A percentile compares a stretch with the other conserved stretches of the same genome.
phyloP scores from a whole-genome alignment of 2,888 invertebrate species.

The Campoletis raptor region DNA sequence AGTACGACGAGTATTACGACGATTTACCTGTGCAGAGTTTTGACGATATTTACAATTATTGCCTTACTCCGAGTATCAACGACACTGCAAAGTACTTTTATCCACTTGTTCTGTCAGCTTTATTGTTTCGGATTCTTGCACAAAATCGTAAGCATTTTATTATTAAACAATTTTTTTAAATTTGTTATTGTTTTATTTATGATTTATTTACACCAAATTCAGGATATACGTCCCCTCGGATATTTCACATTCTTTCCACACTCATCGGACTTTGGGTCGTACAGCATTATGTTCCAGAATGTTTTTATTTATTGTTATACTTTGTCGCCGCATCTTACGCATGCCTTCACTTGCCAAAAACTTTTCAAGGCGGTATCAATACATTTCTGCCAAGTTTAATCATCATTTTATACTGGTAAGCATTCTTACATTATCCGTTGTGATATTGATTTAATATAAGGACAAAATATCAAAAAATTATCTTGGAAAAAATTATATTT shows the following conservation, averaged over 20 bases:
- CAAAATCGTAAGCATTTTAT: constrained; percentile 75
- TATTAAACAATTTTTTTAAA: background rate
- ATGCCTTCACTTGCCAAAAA: constrained; percentile 74
- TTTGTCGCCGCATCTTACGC: constrained; percentile 77
- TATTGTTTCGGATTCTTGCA: constrained; percentile 78
- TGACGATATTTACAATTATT: constrained; percentile 79
- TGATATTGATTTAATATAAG: background rate
- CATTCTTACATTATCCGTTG: background rate
- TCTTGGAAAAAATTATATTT: too few species aligned
- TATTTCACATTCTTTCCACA: constrained; percentile 76
- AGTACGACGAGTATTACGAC: constrained; percentile 80
- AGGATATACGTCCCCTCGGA: constrained; percentile 73
- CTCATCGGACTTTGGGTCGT: constrained; percentile 78
- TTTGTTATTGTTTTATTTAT: background rate
- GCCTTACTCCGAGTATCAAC: constrained; percentile 79
- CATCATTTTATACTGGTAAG: constrained; percentile 80
- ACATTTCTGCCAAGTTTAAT: constrained; percentile 80
- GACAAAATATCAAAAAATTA: too few species aligned
- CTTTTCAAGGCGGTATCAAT: constrained; percentile 72
- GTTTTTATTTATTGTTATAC: constrained; percentile 76
- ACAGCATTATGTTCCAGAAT: constrained; percentile 80
- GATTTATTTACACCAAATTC: constrained; percentile 16
- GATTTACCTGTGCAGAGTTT: constrained; percentile 76
- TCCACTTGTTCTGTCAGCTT: constrained; percentile 77
- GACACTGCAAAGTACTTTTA: constrained; percentile 79